phyloP scores from a whole-genome alignment of 2,797 vertebrate genomes.

The Epinephelus coioides region DNA sequence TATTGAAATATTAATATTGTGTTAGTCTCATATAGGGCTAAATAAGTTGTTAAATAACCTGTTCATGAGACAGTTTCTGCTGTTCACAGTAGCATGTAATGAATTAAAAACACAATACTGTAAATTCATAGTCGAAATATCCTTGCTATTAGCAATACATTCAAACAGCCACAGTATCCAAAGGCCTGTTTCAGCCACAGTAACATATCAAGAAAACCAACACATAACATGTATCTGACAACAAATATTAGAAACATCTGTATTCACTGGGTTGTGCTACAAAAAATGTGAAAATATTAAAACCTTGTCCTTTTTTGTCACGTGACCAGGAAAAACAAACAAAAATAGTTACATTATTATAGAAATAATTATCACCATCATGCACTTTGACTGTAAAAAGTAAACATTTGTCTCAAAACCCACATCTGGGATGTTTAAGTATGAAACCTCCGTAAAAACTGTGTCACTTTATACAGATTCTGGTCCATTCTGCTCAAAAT shows the following conservation, averaged over 20 bases:
- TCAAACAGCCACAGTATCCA: slow-evolving; percentile 49
- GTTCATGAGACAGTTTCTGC: slow-evolving; percentile 5
- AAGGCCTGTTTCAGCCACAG: slow-evolving; percentile 7
- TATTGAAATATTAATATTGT: background rate
- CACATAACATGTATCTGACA: background rate
- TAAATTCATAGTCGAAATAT: slow-evolving; percentile 35
- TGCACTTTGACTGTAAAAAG: slow-evolving; percentile 12
- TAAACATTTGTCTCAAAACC: slow-evolving; percentile 13
- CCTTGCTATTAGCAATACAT: slow-evolving; percentile 4
- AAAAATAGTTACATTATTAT: background rate
- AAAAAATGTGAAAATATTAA: slow-evolving; percentile 11
- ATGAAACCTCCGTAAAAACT: background rate
- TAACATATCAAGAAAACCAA: background rate
- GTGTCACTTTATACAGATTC: background rate
- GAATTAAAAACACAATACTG: slow-evolving; percentile 27
- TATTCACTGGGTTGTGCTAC: background rate
- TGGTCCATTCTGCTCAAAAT: background rate
- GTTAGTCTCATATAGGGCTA: background rate
- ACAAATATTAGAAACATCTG: background rate
- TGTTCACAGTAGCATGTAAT: slow-evolving; percentile 40
- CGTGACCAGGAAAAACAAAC: background rate
- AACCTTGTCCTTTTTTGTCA: background rate
- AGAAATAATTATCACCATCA: background rate
- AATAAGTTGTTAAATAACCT: background rate
- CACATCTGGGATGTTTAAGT: slow-evolving; percentile 4